These are phyloP conservation scores for Distichodus sexfasciatus DNA, from an alignment of 2,797 vertebrate species.

Conservation along the genomic window DNA sequence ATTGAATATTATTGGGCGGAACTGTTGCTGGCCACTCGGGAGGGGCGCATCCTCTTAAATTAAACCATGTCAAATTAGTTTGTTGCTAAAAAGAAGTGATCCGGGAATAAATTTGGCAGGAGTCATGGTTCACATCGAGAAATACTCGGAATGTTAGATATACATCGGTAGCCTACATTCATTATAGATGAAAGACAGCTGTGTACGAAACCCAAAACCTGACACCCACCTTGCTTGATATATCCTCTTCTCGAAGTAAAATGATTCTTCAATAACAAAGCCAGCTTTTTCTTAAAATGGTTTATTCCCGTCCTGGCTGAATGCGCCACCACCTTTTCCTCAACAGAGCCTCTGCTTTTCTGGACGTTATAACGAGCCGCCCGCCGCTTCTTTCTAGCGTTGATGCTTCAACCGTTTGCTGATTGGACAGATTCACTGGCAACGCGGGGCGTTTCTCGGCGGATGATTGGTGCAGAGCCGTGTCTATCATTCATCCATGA, in stretches of 20 bases:
- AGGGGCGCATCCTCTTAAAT: constrained; percentile 32
- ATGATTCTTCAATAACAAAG: neutral
- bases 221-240: constrained; percentile 30
- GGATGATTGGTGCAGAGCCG: constrained; percentile 48
- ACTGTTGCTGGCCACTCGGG: constrained; percentile 23
- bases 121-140: neutral
- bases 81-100: constrained; percentile 36
- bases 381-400: constrained; percentile 41
- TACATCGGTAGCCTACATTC: neutral
- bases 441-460: neutral
- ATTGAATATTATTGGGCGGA: neutral
- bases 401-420: constrained; percentile 22
- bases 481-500: constrained; percentile 39
- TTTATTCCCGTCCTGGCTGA: neutral
- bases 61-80: constrained; percentile 13
- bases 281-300: constrained; percentile 1
- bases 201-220: neutral
- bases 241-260: neutral
- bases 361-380: constrained; percentile 3
- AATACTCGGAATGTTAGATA: neutral
- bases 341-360: constrained; percentile 36
- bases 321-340: neutral
- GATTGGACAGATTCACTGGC: constrained; percentile 38
- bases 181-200: neutral
- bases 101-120: neutral